Evolutionary conservation across 2,797 vertebrate genomes (phyloP).

Genomic region (Tragelaphus oryx): DNA sequence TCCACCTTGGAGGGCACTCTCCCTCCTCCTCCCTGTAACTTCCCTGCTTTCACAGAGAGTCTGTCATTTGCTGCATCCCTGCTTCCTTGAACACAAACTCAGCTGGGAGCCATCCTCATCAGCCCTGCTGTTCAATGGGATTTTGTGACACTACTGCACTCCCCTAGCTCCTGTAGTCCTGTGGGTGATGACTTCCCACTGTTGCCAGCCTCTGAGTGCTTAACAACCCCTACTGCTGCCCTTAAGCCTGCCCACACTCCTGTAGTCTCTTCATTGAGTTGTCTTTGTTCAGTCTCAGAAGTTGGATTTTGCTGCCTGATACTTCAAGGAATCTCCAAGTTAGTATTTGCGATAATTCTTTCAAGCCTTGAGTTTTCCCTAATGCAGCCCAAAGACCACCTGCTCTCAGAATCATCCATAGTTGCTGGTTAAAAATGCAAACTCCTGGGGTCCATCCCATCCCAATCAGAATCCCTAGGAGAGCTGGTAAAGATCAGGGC

Average conservation of each 20-base stretch:
- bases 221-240: neutral
- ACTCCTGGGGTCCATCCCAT: neutral
- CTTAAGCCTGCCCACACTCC: neutral
- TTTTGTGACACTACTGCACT: neutral
- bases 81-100: neutral
- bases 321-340: neutral
- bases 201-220: neutral
- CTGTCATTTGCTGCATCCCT: neutral
- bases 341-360: neutral
- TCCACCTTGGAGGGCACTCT: neutral
- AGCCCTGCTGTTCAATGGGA: neutral
- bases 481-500: fast-evolving
- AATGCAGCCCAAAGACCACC: neutral
- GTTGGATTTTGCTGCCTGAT: neutral
- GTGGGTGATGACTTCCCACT: neutral
- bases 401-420: neutral
- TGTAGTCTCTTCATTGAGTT: neutral
- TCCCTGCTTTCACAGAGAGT: neutral
- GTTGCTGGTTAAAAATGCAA: neutral
- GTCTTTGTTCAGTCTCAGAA: neutral
- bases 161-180: neutral
- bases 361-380: neutral
- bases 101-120: neutral
- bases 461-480: neutral
- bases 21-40: neutral